phyloP scores from a whole-genome alignment of 1,140 invertebrate species.

The Bombus confusus region DNA sequence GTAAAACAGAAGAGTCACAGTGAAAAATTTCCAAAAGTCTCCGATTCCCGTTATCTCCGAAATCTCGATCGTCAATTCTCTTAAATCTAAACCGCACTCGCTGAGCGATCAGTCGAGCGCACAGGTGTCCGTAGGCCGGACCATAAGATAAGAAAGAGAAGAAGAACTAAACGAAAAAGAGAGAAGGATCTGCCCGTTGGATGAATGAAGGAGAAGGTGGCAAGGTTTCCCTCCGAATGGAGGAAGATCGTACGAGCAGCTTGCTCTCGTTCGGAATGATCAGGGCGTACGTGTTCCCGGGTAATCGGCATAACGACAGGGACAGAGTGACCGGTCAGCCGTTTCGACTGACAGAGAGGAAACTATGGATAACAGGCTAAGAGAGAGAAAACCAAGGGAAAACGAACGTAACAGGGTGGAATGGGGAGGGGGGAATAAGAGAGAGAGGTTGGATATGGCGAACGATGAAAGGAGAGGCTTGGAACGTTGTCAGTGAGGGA shows the following conservation, averaged over 20 bases:
- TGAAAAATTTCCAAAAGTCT: background rate
- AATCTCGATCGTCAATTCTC: background rate
- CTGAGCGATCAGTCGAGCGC: background rate
- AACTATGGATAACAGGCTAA: constrained; percentile 19
- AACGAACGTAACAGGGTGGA: constrained; percentile 28
- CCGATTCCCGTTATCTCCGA: background rate
- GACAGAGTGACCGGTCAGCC: constrained; percentile 7
- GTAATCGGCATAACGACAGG: constrained; percentile 53
- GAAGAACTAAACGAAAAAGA: background rate
- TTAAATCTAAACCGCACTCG: background rate
- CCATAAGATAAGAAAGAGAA: background rate
- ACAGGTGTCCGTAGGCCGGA: background rate
- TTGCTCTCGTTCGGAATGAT: constrained; percentile 11
- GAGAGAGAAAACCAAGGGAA: constrained; percentile 21
- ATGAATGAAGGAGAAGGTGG: constrained; percentile 16
- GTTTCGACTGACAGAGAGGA: background rate
- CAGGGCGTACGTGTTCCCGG: constrained; percentile 22
- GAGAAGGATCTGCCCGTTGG: background rate
- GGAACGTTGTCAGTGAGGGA: background rate
- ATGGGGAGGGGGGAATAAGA: background rate
- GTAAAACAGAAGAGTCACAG: background rate
- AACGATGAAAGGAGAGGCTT: background rate
- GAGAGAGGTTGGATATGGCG: background rate
- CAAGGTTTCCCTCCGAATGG: background rate
- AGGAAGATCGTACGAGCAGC: background rate